Percentiles rank a stretch among this genome's conserved stretches.
These are phyloP conservation scores for Campopleginae sp. DNA, from an alignment of 2,888 invertebrate genomes.

Conservation along the genomic window DNA sequence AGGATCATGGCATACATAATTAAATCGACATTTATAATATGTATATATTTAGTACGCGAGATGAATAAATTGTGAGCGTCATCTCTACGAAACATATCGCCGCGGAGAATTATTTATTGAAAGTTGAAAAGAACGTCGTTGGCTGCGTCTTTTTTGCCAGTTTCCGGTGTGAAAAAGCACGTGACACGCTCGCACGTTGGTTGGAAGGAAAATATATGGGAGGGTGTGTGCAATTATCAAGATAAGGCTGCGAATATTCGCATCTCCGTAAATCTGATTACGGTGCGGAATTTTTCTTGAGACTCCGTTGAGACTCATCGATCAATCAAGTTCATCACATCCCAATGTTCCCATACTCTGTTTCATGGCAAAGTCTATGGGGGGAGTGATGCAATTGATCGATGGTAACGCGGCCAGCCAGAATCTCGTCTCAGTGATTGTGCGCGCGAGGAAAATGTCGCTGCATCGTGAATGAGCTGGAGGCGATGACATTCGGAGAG, in stretches of 20 bases:
- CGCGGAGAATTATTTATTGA: constrained; percentile 29
- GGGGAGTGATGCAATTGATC: constrained; percentile 74
- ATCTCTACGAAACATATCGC: constrained; percentile 6
- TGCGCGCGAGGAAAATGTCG: constrained; percentile 32
- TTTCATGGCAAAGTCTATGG: background rate
- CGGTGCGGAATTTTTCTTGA: constrained; percentile 47
- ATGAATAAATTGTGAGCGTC: constrained; percentile 24
- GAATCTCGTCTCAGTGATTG: constrained; percentile 70
- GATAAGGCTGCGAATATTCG: constrained; percentile 5
- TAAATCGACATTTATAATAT: constrained; percentile 52
- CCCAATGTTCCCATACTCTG: constrained; percentile 23
- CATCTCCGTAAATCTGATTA: constrained; percentile 56
- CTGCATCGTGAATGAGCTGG: background rate
- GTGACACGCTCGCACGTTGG: background rate
- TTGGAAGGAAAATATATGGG: background rate
- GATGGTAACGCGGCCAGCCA: constrained; percentile 77
- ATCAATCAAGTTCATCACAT: constrained; percentile 64
- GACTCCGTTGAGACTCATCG: constrained; percentile 57
- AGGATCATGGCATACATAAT: constrained; percentile 66
- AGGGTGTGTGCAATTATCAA: background rate
- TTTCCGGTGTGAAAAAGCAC: background rate
- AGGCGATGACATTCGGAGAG: constrained; percentile 41
- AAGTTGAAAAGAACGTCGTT: constrained; percentile 29
- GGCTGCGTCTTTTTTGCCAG: background rate
- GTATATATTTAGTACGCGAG: constrained; percentile 38